Evolutionary conservation across 1,140 invertebrate species (phyloP).

Genomic region (Mactra quadrangularis): DNA sequence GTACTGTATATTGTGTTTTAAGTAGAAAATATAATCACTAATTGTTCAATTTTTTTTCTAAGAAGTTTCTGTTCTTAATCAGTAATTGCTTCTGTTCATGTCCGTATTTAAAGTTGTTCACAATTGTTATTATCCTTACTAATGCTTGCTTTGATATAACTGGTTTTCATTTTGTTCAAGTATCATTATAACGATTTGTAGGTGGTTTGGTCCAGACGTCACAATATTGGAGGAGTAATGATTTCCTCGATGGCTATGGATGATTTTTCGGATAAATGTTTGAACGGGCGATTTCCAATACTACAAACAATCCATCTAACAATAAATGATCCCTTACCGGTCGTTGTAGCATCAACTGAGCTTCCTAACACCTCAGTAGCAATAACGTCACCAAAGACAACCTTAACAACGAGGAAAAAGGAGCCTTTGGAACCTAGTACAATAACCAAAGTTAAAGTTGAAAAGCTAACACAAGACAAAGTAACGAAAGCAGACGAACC

Average conservation of each 20-base stretch:
- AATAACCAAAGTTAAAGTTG: background rate
- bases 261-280: conserved; percentile 37
- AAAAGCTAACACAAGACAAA: background rate
- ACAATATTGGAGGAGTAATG: conserved; percentile 50
- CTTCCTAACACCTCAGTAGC: background rate
- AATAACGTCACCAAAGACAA: background rate
- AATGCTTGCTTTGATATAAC: no score
- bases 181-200: conserved; percentile 5
- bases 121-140: no score
- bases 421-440: background rate
- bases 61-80: no score
- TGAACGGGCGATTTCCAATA: background rate
- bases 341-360: background rate
- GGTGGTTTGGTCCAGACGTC: conserved; percentile 44
- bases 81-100: no score
- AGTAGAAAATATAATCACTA: no score
- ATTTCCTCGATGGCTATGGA: conserved; percentile 54
- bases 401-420: background rate
- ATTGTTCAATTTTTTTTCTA: no score
- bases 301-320: conserved; percentile 1
- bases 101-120: no score
- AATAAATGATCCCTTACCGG: background rate
- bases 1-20: no score
- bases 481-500: background rate
- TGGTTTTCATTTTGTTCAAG: no score